These are phyloP conservation scores for Drosophila pectinifera DNA, from an alignment of 1,140 invertebrate genomes.

Conservation along the genomic window DNA sequence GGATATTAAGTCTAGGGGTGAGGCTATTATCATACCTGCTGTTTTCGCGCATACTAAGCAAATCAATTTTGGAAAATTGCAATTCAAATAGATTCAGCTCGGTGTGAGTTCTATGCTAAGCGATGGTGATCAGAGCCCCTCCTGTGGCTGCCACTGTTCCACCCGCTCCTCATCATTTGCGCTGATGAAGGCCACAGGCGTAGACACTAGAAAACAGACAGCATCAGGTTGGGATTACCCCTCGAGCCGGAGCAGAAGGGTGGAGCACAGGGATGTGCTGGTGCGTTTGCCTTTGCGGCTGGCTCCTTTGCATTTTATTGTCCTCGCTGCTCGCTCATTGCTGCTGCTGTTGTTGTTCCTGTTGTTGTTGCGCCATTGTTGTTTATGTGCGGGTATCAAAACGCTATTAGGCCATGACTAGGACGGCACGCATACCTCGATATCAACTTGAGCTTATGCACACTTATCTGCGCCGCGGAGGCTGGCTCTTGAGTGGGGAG, in stretches of 20 bases:
- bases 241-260: conserved; percentile 12
- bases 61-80: conserved; percentile 14
- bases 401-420: conserved; percentile 79
- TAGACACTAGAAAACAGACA: conserved; percentile 75
- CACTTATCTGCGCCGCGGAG: conserved; percentile 39
- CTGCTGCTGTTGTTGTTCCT: conserved; percentile 69
- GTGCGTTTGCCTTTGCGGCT: conserved; percentile 11
- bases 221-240: conserved; percentile 79
- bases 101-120: background rate
- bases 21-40: background rate
- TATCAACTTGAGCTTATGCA: conserved; percentile 63
- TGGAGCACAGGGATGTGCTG: background rate
- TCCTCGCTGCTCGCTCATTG: conserved; percentile 69
- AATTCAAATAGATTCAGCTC: conserved; percentile 11
- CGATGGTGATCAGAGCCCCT: background rate
- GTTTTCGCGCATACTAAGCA: background rate
- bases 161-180: conserved; percentile 19
- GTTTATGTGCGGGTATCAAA: conserved; percentile 82
- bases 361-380: conserved; percentile 66
- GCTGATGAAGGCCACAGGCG: conserved; percentile 40
- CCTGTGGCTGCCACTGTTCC: conserved; percentile 10
- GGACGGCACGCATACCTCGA: conserved; percentile 62
- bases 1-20: background rate
- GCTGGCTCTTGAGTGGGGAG: background rate
- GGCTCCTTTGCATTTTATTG: conserved; percentile 80